Percentiles rank a stretch among this genome's conserved stretches.
These are phyloP conservation scores for Halocaridina rubra DNA, from an alignment of 2,888 invertebrate species.

Conservation along the genomic window DNA sequence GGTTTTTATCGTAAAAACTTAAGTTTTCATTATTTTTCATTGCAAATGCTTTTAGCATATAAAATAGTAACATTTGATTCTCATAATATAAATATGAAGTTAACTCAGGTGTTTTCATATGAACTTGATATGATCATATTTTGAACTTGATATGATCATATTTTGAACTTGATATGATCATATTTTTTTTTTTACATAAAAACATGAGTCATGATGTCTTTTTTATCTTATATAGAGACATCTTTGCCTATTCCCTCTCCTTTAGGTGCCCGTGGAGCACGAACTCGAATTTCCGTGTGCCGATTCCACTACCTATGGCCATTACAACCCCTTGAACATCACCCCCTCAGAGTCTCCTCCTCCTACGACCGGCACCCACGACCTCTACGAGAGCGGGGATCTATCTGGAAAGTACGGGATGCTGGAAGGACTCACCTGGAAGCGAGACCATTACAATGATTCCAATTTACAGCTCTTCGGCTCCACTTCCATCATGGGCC, in stretches of 20 bases:
- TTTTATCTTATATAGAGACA: too few species aligned
- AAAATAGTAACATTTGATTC: too few species aligned
- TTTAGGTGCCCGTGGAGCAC: slow-evolving; percentile 82
- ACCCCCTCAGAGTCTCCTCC: slow-evolving; percentile 75
- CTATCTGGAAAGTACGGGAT: slow-evolving; percentile 81
- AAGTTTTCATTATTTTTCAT: too few species aligned
- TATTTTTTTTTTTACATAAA: too few species aligned
- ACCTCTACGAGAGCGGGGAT: slow-evolving; percentile 89
- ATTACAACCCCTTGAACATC: slow-evolving; percentile 86
- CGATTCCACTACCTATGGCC: slow-evolving; percentile 82
- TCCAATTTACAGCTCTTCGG: slow-evolving; percentile 85
- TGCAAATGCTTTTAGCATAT: too few species aligned
- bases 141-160: too few species aligned
- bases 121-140: too few species aligned
- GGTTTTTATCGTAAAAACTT: too few species aligned
- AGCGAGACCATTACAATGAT: slow-evolving; percentile 76
- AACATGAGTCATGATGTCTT: too few species aligned
- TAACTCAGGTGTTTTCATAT: too few species aligned
- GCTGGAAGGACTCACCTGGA: slow-evolving; percentile 75
- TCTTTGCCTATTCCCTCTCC: background rate
- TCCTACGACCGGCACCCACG: slow-evolving; percentile 78
- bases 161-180: too few species aligned
- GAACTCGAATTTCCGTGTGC: slow-evolving; percentile 90
- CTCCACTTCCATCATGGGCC: slow-evolving; percentile 82
- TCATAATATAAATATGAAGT: too few species aligned